These are phyloP conservation scores for Brachionichthys hirsutus DNA, from an alignment of 2,113 vertebrate genomes.

Conservation along the genomic window DNA sequence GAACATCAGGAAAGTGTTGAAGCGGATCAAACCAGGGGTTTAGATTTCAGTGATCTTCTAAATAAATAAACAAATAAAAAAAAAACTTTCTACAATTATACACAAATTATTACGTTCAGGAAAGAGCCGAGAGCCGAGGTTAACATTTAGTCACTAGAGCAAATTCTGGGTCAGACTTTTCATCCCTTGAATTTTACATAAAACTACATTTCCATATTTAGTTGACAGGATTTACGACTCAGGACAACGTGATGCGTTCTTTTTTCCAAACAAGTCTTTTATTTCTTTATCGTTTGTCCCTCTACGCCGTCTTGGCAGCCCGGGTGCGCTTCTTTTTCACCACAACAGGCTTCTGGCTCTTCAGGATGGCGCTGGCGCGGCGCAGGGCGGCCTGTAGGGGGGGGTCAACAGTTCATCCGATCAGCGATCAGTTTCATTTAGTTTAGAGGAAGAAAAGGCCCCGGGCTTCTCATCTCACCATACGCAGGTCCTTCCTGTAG, in stretches of 20 bases:
- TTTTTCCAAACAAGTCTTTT: conserved; percentile 61
- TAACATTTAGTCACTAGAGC: too few relatives aligned
- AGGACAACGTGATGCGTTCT: conserved; percentile 4
- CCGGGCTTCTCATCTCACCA: too few relatives aligned
- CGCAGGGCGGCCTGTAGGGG: conserved; percentile 83
- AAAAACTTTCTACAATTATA: too few relatives aligned
- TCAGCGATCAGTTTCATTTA: neutral
- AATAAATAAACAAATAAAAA: too few relatives aligned
- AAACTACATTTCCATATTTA: too few relatives aligned
- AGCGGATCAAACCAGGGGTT: too few relatives aligned
- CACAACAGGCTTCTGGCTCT: conserved; percentile 92
- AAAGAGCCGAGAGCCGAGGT: too few relatives aligned
- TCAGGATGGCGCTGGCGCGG: conserved; percentile 88
- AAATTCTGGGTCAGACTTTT: too few relatives aligned
- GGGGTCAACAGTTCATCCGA: neutral
- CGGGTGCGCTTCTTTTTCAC: conserved; percentile 89
- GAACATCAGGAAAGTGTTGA: neutral
- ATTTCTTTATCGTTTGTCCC: conserved; percentile 51
- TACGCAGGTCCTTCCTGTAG: conserved; percentile 88
- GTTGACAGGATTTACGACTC: conserved; percentile 7
- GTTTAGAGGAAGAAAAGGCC: too few relatives aligned
- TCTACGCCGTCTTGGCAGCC: conserved; percentile 84
- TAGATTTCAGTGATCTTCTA: too few relatives aligned
- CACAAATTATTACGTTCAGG: too few relatives aligned
- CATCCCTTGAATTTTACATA: too few relatives aligned